phyloP scores from a whole-genome alignment of 30 jellyfish, hydroid and myxozoan species.

The Calvadosia cruxmelitensis region DNA sequence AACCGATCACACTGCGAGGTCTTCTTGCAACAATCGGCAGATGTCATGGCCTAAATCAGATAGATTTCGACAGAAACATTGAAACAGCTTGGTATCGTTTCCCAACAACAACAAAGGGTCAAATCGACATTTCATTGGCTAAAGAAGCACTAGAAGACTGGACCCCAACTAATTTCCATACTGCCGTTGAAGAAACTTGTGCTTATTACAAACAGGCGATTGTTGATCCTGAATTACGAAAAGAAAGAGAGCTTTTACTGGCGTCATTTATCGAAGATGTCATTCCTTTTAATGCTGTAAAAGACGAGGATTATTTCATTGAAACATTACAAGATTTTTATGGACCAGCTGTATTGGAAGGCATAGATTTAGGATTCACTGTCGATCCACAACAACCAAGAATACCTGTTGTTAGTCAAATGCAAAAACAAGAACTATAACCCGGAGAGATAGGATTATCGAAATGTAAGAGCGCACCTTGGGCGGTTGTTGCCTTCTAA shows the following conservation, averaged over 20 bases:
- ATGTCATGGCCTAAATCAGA: constrained; percentile 13
- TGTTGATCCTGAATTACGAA: constrained; percentile 38
- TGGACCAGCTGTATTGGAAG: constrained; percentile 67
- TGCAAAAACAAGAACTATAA: no score
- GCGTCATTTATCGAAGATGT: constrained; percentile 81
- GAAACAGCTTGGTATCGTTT: constrained; percentile 73
- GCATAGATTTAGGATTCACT: constrained; percentile 54
- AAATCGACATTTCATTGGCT: constrained; percentile 50
- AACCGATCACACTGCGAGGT: constrained; percentile 30
- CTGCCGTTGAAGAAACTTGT: constrained; percentile 53
- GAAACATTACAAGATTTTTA: constrained; percentile 45
- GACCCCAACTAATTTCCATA: constrained; percentile 42
- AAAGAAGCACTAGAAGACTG: constrained; percentile 20
- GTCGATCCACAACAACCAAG: neutral
- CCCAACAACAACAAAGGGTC: constrained; percentile 70
- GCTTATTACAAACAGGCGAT: constrained; percentile 81
- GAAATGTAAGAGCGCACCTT: no score
- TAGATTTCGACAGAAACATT: constrained; percentile 27
- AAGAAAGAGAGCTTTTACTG: constrained; percentile 66
- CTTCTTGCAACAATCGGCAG: constrained; percentile 21
- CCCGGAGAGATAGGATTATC: no score
- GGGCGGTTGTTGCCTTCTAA: no score
- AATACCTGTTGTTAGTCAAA: no score
- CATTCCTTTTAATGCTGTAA: constrained; percentile 38
- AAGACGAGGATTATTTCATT: constrained; percentile 52